Evolutionary conservation across 1,140 invertebrate genomes (phyloP).

Genomic region (Bombus waltoni): DNA sequence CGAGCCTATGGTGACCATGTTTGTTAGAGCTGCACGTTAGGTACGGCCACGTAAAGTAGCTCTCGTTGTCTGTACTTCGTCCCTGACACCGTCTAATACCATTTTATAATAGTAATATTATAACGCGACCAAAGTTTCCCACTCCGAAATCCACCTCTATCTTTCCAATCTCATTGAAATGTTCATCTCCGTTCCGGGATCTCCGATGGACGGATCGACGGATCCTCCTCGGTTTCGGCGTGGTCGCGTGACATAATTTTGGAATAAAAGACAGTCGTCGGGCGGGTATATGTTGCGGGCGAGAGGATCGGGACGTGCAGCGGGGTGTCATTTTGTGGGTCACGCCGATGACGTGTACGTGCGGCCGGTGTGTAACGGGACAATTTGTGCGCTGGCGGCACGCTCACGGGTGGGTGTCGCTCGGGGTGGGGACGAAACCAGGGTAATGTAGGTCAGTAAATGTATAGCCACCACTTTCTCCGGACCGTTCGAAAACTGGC

Average conservation of each 20-base stretch:
- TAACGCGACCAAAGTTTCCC: too few relatives aligned
- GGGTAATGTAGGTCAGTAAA: conserved; percentile 83
- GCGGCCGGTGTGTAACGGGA: conserved; percentile 70
- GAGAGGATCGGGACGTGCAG: neutral
- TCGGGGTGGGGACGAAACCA: conserved; percentile 46
- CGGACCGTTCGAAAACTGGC: conserved; percentile 79
- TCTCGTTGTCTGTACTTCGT: too few relatives aligned
- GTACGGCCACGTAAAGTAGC: too few relatives aligned
- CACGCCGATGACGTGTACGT: conserved; percentile 73
- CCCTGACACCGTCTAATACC: too few relatives aligned
- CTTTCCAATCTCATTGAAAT: too few relatives aligned
- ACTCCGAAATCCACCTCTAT: too few relatives aligned
- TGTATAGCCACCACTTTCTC: conserved; percentile 81
- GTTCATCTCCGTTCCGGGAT: neutral
- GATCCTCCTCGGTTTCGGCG: neutral
- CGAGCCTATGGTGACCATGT: too few relatives aligned
- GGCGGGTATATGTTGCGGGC: neutral
- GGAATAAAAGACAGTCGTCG: conserved; percentile 47
- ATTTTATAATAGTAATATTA: too few relatives aligned
- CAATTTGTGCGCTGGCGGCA: conserved; percentile 69
- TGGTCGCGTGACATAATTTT: conserved; percentile 69
- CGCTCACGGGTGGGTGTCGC: conserved; percentile 61
- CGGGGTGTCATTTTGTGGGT: conserved; percentile 73
- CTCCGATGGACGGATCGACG: neutral
- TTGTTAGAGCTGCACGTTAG: too few relatives aligned